Evolutionary conservation across 2,888 invertebrate species (phyloP), one percentile per base, ranked within the genome.

Genomic region (Julus scandinavius): DNA sequence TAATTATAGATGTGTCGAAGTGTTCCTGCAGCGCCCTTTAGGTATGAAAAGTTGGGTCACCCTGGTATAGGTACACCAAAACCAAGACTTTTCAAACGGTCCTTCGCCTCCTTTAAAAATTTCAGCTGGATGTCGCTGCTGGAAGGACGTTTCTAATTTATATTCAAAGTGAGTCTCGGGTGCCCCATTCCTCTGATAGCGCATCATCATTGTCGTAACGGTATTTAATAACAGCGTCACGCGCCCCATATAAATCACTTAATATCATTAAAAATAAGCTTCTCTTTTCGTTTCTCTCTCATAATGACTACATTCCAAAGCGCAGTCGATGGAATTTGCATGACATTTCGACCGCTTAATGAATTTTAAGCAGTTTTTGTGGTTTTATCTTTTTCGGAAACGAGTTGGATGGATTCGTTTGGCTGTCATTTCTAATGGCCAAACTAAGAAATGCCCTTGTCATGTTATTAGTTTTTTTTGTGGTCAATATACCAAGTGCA

Each of bases 171-270:
- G 38, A 80, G 80, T 38, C 80, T 80, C 80, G 80, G 80, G 29
- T 38, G 80, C 80, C 38, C 80, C 80, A 20, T 80, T 80, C 80
- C 38, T 80, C 80, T 29, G 80, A 80, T 38, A 80, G 9, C 38
- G 80, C 80, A 80, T 6, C 80, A 80, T 80, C 80, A 80, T 80
- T 38, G 9, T 29, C 38, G 80, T 5, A 38, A 20, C 80, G 80
- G 38, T 13, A 38, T 80, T 80, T 80, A 80, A 80, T 80, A 80
- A 80, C 38, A 80, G 80, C 80, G 38, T 63, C 80, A 80, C 38
- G 80, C 80, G 29, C 80, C 80, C 6, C 80, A 80, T 80, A 80
- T 80, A 80, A 80, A 80, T 80, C 80, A 80, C 80, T 80, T 80
- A 38, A 80, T 38, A 80, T 80, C 80, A 80, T 80, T 80, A 80